A percentile compares a stretch with the other conserved stretches of the same genome.
Conservation (phyloP, 2,113 vertebrate genomes). For the Leptocoma aspasia region DNA sequence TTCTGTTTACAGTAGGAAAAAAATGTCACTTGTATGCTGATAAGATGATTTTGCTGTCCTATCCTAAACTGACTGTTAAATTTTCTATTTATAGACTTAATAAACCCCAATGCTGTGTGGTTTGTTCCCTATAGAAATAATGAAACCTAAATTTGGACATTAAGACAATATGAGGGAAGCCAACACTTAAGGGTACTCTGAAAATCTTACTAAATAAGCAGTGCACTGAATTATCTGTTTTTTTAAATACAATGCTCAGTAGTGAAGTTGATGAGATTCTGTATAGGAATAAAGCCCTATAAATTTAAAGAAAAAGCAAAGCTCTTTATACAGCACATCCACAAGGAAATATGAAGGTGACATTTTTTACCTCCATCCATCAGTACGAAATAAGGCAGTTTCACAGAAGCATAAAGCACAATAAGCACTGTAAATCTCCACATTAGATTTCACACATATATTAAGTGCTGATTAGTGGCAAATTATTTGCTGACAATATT, state of each 20-base stretch:
- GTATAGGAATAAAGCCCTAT: background rate
- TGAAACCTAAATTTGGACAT: background rate
- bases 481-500: background rate
- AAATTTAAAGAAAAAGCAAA: background rate
- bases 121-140: background rate
- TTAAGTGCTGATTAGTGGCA: background rate
- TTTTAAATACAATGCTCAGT: background rate
- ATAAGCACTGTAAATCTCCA: background rate
- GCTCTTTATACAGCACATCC: background rate
- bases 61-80: background rate
- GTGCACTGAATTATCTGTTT: background rate
- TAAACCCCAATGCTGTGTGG: fast-evolving
- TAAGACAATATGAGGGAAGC: background rate
- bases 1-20: background rate
- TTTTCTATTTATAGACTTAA: background rate
- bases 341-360: constrained; percentile 7
- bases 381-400: background rate
- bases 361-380: background rate
- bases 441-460: background rate
- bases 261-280: background rate
- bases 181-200: background rate
- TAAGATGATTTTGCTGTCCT: background rate
- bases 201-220: background rate
- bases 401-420: background rate
- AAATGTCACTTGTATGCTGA: background rate